These are phyloP conservation scores for Sebastes steindachneri DNA, from an alignment of 2,797 vertebrate genomes.

Conservation along the genomic window DNA sequence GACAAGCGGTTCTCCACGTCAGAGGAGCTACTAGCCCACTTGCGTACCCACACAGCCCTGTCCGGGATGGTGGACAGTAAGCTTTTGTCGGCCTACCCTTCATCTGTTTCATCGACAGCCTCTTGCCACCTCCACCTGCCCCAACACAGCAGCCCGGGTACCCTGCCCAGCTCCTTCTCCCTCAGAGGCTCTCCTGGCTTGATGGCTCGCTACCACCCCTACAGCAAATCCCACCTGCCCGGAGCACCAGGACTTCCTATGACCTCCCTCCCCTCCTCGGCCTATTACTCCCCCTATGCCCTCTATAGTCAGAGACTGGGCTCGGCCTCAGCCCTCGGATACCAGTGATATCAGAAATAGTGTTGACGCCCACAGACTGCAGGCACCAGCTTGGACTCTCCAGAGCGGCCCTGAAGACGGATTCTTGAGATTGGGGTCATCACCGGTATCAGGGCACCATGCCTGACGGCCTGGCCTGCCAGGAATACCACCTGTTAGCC, in stretches of 20 bases:
- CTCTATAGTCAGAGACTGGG: slow-evolving; percentile 97
- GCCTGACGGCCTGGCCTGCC: slow-evolving; percentile 55
- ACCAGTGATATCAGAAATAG: slow-evolving; percentile 87
- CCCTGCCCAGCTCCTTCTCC: slow-evolving; percentile 90
- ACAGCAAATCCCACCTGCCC: slow-evolving; percentile 93
- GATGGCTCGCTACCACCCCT: slow-evolving; percentile 95
- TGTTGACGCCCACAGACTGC: slow-evolving; percentile 40
- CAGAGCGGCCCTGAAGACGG: slow-evolving; percentile 54
- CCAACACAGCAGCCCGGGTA: slow-evolving; percentile 89
- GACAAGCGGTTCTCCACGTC: slow-evolving; percentile 96
- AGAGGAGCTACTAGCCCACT: slow-evolving; percentile 95
- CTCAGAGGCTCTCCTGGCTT: slow-evolving; percentile 94
- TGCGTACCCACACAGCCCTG: slow-evolving; percentile 95
- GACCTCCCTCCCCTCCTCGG: slow-evolving; percentile 89
- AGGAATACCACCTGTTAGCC: slow-evolving; percentile 77
- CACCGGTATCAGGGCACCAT: slow-evolving; percentile 47
- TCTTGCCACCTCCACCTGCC: slow-evolving; percentile 96
- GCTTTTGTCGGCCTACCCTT: slow-evolving; percentile 93
- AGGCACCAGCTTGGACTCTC: slow-evolving; percentile 65
- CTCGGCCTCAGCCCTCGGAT: slow-evolving; percentile 95
- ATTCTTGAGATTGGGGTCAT: slow-evolving; percentile 52
- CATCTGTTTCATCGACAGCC: slow-evolving; percentile 89
- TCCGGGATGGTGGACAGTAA: slow-evolving; percentile 91
- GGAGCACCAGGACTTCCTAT: slow-evolving; percentile 88
- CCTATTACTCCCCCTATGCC: slow-evolving; percentile 97